Evolutionary conservation across 2,888 invertebrate species (phyloP).

Genomic region (Omphaloscelis lunosa): DNA sequence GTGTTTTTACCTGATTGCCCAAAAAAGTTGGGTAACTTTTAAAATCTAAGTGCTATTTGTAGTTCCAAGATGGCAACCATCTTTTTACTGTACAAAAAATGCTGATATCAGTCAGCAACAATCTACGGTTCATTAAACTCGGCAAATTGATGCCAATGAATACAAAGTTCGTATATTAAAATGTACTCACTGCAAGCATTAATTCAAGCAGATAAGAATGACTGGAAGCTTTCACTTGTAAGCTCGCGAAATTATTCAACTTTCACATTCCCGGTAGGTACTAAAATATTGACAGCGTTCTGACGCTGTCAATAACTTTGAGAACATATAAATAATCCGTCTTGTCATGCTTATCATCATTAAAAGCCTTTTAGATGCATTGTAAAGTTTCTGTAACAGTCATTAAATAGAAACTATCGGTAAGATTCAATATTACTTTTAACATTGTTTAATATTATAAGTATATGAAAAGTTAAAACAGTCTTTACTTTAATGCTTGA

Average conservation of each 20-base stretch:
- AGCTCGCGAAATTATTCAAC: slow-evolving; percentile 37
- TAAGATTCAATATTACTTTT: not conserved
- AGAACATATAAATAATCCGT: slow-evolving; percentile 29
- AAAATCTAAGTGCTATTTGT: not conserved
- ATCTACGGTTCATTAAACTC: slow-evolving; percentile 15
- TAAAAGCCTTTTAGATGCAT: slow-evolving; percentile 1
- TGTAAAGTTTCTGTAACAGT: not conserved
- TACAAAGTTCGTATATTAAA: slow-evolving; percentile 24
- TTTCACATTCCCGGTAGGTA: slow-evolving; percentile 58
- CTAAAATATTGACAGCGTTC: slow-evolving; percentile 37
- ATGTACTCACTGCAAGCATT: slow-evolving; percentile 20
- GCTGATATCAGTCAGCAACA: not conserved
- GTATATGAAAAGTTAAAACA: not conserved
- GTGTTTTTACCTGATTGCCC: not conserved
- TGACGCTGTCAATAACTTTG: slow-evolving; percentile 48
- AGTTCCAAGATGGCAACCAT: not conserved
- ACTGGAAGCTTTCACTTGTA: slow-evolving; percentile 50
- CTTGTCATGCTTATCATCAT: slow-evolving; percentile 1
- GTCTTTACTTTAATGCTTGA: not conserved
- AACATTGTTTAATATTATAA: not conserved
- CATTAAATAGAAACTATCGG: not conserved
- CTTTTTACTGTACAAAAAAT: not conserved
- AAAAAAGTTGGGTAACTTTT: not conserved
- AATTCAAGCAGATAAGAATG: not conserved
- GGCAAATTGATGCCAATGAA: slow-evolving; percentile 13